phyloP scores from a whole-genome alignment of 1,140 invertebrate species.

The Rhizoglyphus robini region DNA sequence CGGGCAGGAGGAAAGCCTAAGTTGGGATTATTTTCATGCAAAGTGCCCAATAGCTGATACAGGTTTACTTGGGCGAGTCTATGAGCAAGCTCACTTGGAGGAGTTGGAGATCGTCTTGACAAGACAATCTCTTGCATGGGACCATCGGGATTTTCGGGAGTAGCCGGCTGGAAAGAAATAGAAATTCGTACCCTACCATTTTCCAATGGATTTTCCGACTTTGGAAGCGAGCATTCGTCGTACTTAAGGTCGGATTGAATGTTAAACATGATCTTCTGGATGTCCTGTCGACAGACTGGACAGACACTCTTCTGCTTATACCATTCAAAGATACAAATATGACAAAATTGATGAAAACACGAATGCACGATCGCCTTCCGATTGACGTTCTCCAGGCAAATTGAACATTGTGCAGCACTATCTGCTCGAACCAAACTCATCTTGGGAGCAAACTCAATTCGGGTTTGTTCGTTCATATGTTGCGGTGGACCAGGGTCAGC shows the following conservation, averaged over 20 bases:
- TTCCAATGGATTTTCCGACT: too few relatives aligned
- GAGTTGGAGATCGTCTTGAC: neutral
- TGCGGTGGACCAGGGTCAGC: too few relatives aligned
- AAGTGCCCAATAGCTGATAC: neutral
- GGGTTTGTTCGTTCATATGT: too few relatives aligned
- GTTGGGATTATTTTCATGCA: neutral
- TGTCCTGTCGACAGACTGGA: constrained; percentile 79
- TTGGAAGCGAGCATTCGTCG: constrained; percentile 65
- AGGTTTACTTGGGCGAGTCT: too few relatives aligned
- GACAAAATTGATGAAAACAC: constrained; percentile 87
- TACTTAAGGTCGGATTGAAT: constrained; percentile 70
- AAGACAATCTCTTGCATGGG: neutral
- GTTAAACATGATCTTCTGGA: constrained; percentile 81
- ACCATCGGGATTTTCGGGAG: constrained; percentile 6
- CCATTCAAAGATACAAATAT: constrained; percentile 80
- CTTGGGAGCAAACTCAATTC: too few relatives aligned
- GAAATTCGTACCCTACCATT: too few relatives aligned
- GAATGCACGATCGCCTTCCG: constrained; percentile 82
- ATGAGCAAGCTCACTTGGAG: too few relatives aligned
- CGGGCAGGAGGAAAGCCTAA: neutral
- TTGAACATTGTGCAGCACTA: too few relatives aligned
- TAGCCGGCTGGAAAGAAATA: too few relatives aligned
- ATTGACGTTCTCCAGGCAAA: constrained; percentile 67
- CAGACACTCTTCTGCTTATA: constrained; percentile 87
- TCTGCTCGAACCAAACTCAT: too few relatives aligned